Base-by-base conservation (phyloP, 2,797 vertebrate genomes). In the Enteromius treurensis region DNA sequence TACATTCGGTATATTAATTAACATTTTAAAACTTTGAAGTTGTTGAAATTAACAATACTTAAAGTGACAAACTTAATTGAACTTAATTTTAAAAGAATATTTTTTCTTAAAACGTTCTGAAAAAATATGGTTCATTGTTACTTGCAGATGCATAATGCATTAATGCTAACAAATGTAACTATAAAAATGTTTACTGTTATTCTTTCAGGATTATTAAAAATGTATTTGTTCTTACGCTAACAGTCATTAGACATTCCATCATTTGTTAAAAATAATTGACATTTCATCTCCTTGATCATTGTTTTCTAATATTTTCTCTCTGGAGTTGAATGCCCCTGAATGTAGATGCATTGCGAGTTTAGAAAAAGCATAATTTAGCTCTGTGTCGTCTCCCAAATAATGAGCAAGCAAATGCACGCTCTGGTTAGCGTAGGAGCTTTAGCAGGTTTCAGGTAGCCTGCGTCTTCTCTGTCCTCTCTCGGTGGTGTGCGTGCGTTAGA, bases 401-500 rank as follows among this genome's bases (percentile, higher is more conserved):
- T 69, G 65, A 58, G 49, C 64, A 42, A 58, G 51, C 32, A 21
- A 55, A 55, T 4, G 13, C 49, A 42, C 1, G 3, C 10, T 67
- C 29, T 68, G 64, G 4, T 79, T 79, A 67, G 13, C 1, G 1
- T n/a, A 7, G 21, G 47, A 79, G 32, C 21, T 68, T 53, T 79
- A 37, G 29, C 64, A 26, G 77, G 14, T 60, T 80, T 80, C 51
- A 69, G 67, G 51, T 80, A 68, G 77, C 23, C 15, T 11, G 14
- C 23, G n/a, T 70, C 51, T 64, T 69, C 75, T 51, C 14, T 14
- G 26, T 71, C 37, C 14, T 45, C n/a, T 80, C 23, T 67, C 9
- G 5, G n/a, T 42, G 32, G 58, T 81, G 71, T 40, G 73, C 17
- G 26, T 77, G 64, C 3, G 55, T 71, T 64, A 51, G 32, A 73